Evolutionary conservation across 2,113 vertebrate species (phyloP).

Genomic region (Alethe diademata): DNA sequence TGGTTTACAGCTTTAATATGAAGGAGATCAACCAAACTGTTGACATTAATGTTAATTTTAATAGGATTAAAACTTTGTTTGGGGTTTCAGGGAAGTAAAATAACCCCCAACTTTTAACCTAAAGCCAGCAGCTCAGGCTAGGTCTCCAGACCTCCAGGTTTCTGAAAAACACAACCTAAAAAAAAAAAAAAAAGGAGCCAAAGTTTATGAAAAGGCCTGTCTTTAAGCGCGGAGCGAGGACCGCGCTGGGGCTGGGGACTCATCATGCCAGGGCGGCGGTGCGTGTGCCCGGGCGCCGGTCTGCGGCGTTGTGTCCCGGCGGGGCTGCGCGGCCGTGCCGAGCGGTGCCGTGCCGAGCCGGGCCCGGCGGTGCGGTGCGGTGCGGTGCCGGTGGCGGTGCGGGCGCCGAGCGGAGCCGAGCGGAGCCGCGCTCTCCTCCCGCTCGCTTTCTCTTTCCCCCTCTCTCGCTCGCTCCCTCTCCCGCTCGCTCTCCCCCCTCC

Average conservation of each 20-base stretch:
- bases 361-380: background rate
- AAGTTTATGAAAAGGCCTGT: constrained; percentile 10
- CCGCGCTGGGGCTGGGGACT: background rate
- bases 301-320: constrained; percentile 17
- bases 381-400: background rate
- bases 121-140: background rate
- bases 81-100: too few species aligned
- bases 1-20: background rate
- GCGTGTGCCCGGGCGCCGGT: constrained; percentile 5
- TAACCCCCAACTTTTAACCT: background rate
- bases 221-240: background rate
- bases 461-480: constrained; percentile 24
- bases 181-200: too few species aligned
- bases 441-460: constrained; percentile 42
- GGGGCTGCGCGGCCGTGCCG: background rate
- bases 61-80: background rate
- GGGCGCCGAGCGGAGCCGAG: background rate
- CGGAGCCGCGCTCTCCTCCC: constrained; percentile 1
- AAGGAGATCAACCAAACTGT: background rate
- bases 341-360: background rate
- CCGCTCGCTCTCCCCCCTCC: constrained; percentile 62
- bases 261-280: constrained; percentile 26
- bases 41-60: background rate
- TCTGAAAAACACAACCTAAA: background rate
- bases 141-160: background rate